phyloP scores from a whole-genome alignment of 2,888 invertebrate genomes.

The Lochmaea crataegi region DNA sequence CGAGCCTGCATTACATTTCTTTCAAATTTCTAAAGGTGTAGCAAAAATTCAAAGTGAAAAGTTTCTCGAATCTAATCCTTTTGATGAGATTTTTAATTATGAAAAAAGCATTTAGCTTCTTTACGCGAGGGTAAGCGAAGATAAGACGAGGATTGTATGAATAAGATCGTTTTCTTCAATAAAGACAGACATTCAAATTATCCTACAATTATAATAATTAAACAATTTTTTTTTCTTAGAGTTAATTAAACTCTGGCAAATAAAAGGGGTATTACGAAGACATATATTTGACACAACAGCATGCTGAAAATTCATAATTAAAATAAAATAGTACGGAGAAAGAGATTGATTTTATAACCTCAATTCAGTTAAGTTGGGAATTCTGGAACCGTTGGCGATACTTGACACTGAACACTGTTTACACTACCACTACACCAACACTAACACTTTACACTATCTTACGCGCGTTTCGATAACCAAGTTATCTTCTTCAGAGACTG shows the following conservation, averaged over 20 bases:
- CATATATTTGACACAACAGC: too few relatives aligned
- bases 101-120: constrained; percentile 7
- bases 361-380: too few relatives aligned
- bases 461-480: too few relatives aligned
- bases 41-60: constrained; percentile 36
- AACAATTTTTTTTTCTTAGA: neutral
- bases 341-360: too few relatives aligned
- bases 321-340: too few relatives aligned
- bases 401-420: too few relatives aligned
- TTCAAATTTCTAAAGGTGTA: constrained; percentile 25
- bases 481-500: too few relatives aligned
- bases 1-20: neutral
- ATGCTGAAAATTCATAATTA: too few relatives aligned
- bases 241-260: neutral
- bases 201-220: neutral
- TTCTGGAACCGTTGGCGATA: too few relatives aligned
- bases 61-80: constrained; percentile 29
- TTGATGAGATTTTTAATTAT: constrained; percentile 32
- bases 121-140: neutral
- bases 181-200: neutral
- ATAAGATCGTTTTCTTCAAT: neutral
- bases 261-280: neutral
- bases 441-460: too few relatives aligned
- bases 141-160: neutral
- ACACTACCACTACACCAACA: too few relatives aligned